Percentiles rank a stretch among this genome's conserved stretches.
Evolutionary conservation across 2,888 invertebrate species (phyloP).

Genomic region (Acanthosoma haemorrhoidale): DNA sequence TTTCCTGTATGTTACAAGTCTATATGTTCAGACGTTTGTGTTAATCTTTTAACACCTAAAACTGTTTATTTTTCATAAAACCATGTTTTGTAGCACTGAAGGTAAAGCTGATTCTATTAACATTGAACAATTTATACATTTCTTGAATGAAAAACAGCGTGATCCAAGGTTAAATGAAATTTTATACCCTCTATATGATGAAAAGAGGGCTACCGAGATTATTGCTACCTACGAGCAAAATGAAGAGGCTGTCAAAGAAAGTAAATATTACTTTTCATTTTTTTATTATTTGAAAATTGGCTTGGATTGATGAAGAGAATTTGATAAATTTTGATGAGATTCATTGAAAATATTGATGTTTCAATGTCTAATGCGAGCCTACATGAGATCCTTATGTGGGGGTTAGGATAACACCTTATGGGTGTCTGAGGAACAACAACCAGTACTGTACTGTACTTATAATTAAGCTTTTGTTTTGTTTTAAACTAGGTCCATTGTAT

Average conservation of each 20-base stretch:
- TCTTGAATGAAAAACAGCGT: constrained; percentile 94
- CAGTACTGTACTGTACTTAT: too few species aligned
- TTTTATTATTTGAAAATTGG: too few species aligned
- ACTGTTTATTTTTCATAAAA: not conserved
- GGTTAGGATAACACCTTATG: too few species aligned
- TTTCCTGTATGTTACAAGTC: not conserved
- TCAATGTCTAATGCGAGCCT: too few species aligned
- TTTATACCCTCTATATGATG: constrained; percentile 92
- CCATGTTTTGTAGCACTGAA: constrained; percentile 63
- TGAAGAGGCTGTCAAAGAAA: constrained; percentile 64
- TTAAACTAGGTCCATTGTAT: too few species aligned
- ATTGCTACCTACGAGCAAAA: constrained; percentile 88
- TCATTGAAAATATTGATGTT: too few species aligned
- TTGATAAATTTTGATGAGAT: too few species aligned
- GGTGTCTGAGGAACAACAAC: too few species aligned
- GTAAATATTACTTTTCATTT: constrained; percentile 52
- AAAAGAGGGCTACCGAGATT: constrained; percentile 86
- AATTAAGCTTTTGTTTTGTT: too few species aligned
- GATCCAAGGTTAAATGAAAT: constrained; percentile 99
- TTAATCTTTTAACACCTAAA: not conserved
- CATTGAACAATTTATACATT: constrained; percentile 80
- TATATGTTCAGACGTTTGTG: not conserved
- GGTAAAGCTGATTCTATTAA: constrained; percentile 84
- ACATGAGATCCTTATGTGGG: too few species aligned
- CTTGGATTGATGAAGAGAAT: too few species aligned